Base-by-base conservation (phyloP, 2,113 vertebrate species). In the Herpetotheres cachinnans region DNA sequence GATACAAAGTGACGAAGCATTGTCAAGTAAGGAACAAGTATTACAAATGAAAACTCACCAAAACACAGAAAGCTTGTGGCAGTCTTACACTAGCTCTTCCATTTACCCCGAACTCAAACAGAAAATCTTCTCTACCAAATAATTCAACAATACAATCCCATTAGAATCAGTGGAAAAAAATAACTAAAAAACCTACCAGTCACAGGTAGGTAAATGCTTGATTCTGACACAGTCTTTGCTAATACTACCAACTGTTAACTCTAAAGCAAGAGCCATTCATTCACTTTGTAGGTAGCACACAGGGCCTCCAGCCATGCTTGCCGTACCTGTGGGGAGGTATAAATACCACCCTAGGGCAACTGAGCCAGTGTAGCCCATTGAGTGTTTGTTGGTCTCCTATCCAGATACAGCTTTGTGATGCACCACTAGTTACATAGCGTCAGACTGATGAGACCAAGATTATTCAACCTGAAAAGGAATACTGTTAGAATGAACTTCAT, bases 281-380 rank as follows among this genome's bases (percentile, higher is more conserved):
- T 61, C 32, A 55, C 50, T 16, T 11, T 17, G 38, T 29, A 52
- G 59, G 44, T 13, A 47, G 54, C 25, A 58, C 5, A 11, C 18
- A 27, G 7, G 42, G 42, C 6, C 13, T 67, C 25, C 20, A 44
- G 38, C 21, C 36, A 58, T 2, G 5, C 36, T 52, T 62, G 21
- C 8, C 3, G 2, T 21, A 11, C 3, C 7, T 0, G 0, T 18
- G n/a, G 27, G 38, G 52, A 66, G 25, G 8, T 49, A 50, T 15
- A 55, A 78, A 32, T 15, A 27, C 15, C 1, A 1, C 25, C 30
- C 8, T 16, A 61, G 29, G n/a, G 66, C 36, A 72, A 46, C 11
- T 6, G 6, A 67, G 36, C 1, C 1, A 44, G 40, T 2, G 18
- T 11, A 50, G 70, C 32, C 78, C 25, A 56, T 5, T 6, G 24